Percentiles rank a stretch among this genome's conserved stretches.
These are phyloP conservation scores for Epizoanthus fatuus DNA, from an alignment of 92 coral and sea anemone genomes.

Conservation along the genomic window DNA sequence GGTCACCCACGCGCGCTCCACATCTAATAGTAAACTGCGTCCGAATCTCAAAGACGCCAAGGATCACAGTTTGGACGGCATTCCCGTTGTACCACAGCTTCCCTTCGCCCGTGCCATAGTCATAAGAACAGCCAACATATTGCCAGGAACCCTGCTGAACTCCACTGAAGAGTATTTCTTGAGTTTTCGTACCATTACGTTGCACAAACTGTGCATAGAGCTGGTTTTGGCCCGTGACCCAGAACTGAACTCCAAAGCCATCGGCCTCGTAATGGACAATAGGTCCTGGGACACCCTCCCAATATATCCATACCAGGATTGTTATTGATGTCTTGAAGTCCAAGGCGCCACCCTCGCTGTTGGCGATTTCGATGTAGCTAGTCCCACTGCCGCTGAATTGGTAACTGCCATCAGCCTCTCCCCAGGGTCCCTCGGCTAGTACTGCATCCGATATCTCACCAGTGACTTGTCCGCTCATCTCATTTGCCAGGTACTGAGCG, in stretches of 20 bases:
- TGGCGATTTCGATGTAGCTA: slow-evolving; percentile 19
- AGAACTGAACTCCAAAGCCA: slow-evolving; percentile 2
- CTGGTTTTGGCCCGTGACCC: slow-evolving; percentile 17
- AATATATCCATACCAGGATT: slow-evolving; percentile 8
- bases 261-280: slow-evolving; percentile 12
- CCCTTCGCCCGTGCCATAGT: slow-evolving; percentile 54
- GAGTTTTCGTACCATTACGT: slow-evolving; percentile 49
- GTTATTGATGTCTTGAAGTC: slow-evolving; percentile 12
- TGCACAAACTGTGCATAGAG: slow-evolving; percentile 71
- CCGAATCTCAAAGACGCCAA: slow-evolving; percentile 68
- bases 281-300: slow-evolving; percentile 15
- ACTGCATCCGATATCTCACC: slow-evolving; percentile 6
- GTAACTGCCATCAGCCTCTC: slow-evolving; percentile 13
- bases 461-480: background rate
- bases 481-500: slow-evolving; percentile 15
- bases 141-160: slow-evolving; percentile 65
- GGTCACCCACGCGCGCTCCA: slow-evolving; percentile 76
- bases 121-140: slow-evolving; percentile 74
- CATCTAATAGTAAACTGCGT: slow-evolving; percentile 71
- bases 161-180: slow-evolving; percentile 43
- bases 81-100: slow-evolving; percentile 79
- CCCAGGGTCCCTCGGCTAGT: slow-evolving; percentile 21
- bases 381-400: background rate
- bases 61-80: slow-evolving; percentile 44
- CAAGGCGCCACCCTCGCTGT: slow-evolving; percentile 8